These are phyloP conservation scores for Lepidostoma basale DNA, from an alignment of 1,140 invertebrate species.

Conservation along the genomic window DNA sequence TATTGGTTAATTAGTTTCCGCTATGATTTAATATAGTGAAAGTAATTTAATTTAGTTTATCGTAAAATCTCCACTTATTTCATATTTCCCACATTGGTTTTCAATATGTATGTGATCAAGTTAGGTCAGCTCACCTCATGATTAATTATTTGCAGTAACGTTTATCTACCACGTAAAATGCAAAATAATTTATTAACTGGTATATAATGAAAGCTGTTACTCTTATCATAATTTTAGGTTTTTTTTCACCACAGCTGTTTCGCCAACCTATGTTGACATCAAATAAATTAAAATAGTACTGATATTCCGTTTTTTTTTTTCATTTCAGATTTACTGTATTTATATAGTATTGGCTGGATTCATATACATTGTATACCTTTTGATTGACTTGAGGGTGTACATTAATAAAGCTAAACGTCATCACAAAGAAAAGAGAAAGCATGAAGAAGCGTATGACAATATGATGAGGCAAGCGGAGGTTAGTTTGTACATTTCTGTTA, in stretches of 20 bases:
- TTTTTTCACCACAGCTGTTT: too few species aligned
- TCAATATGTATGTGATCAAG: too few species aligned
- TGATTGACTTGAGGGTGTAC: conserved; percentile 67
- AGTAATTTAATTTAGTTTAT: too few species aligned
- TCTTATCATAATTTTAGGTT: background rate
- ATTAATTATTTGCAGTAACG: too few species aligned
- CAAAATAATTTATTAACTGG: too few species aligned
- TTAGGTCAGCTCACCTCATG: too few species aligned
- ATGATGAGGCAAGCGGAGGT: conserved; percentile 56
- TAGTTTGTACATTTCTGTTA: conserved; percentile 17
- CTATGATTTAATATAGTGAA: too few species aligned
- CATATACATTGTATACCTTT: conserved; percentile 65
- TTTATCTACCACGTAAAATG: too few species aligned
- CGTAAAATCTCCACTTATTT: too few species aligned
- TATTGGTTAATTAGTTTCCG: too few species aligned
- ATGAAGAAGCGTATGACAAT: conserved; percentile 52
- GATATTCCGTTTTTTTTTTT: background rate
- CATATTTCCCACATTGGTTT: too few species aligned
- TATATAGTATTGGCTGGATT: conserved; percentile 64
- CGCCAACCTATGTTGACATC: too few species aligned
- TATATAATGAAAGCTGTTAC: background rate
- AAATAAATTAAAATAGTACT: background rate
- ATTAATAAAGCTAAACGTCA: conserved; percentile 59
- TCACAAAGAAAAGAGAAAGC: conserved; percentile 54
- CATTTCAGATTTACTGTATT: conserved; percentile 66